Conservation (phyloP, 2,797 vertebrate genomes). For the Salarias fasciatus region DNA sequence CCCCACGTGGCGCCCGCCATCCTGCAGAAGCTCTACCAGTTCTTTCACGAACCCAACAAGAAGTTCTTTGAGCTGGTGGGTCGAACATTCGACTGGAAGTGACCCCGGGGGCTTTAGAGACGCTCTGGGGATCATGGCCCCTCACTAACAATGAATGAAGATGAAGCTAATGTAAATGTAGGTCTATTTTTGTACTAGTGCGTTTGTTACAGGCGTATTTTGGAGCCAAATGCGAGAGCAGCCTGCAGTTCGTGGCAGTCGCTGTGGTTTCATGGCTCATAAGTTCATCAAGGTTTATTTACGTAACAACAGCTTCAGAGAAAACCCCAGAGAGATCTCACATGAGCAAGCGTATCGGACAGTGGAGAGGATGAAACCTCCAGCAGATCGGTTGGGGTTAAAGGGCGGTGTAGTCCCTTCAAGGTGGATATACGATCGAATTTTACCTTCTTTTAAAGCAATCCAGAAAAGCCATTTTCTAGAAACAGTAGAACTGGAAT, state of each 20-base stretch:
- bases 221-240: constrained; percentile 52
- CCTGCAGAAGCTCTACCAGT: constrained; percentile 89
- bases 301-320: too few relatives aligned
- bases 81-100: constrained; percentile 95
- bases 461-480: too few relatives aligned
- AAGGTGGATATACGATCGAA: too few relatives aligned
- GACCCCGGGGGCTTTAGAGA: constrained; percentile 26
- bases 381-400: too few relatives aligned
- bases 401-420: too few relatives aligned
- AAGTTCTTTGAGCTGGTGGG: constrained; percentile 95
- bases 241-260: constrained; percentile 23
- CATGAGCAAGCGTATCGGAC: too few relatives aligned
- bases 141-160: constrained; percentile 49
- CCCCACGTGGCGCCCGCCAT: constrained; percentile 87
- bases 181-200: constrained; percentile 93
- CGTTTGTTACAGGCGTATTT: constrained; percentile 47
- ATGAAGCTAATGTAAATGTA: constrained; percentile 78
- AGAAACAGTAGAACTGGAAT: too few relatives aligned
- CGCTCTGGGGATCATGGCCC: not conserved
- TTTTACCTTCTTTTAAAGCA: too few relatives aligned
- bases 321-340: too few relatives aligned
- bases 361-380: too few relatives aligned
- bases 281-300: too few relatives aligned
- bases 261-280: too few relatives aligned
- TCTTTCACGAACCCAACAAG: constrained; percentile 93